Evolutionary conservation across 1,140 invertebrate species (phyloP), one percentile per base, ranked within the genome.

Genomic region (Mylabris phalerata): DNA sequence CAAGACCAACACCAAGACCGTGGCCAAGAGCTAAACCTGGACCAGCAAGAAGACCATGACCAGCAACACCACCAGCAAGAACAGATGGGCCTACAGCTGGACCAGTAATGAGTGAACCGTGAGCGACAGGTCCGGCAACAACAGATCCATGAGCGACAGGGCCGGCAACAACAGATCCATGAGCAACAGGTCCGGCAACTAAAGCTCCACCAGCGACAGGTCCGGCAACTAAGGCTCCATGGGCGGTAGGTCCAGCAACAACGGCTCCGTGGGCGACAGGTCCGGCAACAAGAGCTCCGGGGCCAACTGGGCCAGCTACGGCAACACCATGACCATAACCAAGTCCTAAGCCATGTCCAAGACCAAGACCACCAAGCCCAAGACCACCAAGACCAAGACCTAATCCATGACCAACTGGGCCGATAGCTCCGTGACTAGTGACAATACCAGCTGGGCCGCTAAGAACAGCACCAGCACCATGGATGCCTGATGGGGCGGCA

Each of bases 1-100:
- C 59, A 25, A 47, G 27, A 26, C 51, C 51, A 43, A 38, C 9
- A 4, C 42, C 59, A 24, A 59, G 38, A 38, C 25, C 46, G 9
- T 57, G 60, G 54, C 65, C 65, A 39, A 66, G 49, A 50, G 62
- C 41, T 11, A 64, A 46, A 44, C 54, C 60, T 10, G 41, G 39
- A 46, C 55, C 52, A 45, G 48, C 60, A 19, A 52, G 11, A 47
- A 60, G 50, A 50, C 56, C 63, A 46, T 57, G 50, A 38, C 59
- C 38, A 44, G 48, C 39, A 32, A 48, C 27, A 13, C 4, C 32
- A 5, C 32, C 32, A 3, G 4, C 7, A 32, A 32, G 4, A 32
- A 32, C 4, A 32, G 32, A 4, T 32, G 32, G 48, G 47, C 26
- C 55, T 41, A 44, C 11, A 7, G 44, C 59, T 26, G 65, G 62